Conservation (phyloP, 2,888 invertebrate species). For the Mesorhabditis spiculigera region DNA sequence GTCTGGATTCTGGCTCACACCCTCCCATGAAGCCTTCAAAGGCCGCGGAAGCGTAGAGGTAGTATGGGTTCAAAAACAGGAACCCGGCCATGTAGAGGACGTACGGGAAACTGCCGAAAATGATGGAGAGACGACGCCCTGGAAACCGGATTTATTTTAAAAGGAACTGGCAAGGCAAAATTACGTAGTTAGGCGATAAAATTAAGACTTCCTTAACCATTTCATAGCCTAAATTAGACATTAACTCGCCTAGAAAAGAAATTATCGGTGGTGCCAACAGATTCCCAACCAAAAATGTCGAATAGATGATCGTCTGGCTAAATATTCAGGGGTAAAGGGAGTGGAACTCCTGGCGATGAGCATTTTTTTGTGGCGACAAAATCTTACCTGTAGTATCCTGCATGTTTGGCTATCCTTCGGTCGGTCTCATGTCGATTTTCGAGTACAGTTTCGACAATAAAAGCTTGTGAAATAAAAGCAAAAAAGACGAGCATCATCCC, state of each 20-base stretch:
- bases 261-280: not conserved
- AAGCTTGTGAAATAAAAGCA: slow-evolving; percentile 2
- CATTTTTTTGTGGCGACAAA: not conserved
- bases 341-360: not conserved
- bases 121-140: not conserved
- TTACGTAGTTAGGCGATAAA: no score
- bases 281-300: not conserved
- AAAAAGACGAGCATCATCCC: slow-evolving; percentile 6
- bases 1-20: not conserved
- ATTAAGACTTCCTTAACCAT: no score
- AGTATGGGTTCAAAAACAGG: not conserved
- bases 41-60: not conserved
- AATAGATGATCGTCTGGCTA: slow-evolving; percentile 4
- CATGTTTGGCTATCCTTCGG: not conserved
- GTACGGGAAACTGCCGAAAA: not conserved
- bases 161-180: not conserved
- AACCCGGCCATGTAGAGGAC: slow-evolving; percentile 5
- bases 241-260: not conserved
- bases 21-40: not conserved
- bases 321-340: not conserved
- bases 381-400: slow-evolving; percentile 1
- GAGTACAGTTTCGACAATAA: not conserved
- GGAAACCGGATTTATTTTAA: not conserved
- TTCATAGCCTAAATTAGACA: no score
- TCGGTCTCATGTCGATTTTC: not conserved